Conservation (phyloP, 2,113 vertebrate species). For the Phycodurus eques region DNA sequence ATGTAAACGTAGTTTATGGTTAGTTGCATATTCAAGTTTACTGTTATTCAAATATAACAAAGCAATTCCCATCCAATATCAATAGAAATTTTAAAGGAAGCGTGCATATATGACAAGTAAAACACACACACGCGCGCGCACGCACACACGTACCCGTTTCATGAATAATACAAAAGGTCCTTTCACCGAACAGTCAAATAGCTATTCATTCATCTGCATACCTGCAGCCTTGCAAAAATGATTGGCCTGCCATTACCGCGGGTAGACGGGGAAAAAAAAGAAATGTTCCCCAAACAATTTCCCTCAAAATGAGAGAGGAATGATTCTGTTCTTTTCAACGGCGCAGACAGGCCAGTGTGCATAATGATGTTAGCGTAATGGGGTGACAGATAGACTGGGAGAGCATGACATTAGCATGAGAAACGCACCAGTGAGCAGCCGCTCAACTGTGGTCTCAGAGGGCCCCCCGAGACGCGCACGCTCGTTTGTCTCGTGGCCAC, state of each 20-base stretch:
- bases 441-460: slow-evolving; percentile 74
- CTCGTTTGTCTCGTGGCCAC: slow-evolving; percentile 59
- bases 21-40: not conserved
- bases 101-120: slow-evolving; percentile 6
- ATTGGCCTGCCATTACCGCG: slow-evolving; percentile 68
- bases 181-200: slow-evolving; percentile 72
- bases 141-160: slow-evolving; percentile 50
- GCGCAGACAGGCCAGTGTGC: slow-evolving; percentile 69
- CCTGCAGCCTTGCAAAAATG: slow-evolving; percentile 72
- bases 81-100: not conserved
- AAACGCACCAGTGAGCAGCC: slow-evolving; percentile 77
- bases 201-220: slow-evolving; percentile 77
- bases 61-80: not conserved
- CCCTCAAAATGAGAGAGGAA: slow-evolving; percentile 77
- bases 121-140: slow-evolving; percentile 22
- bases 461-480: slow-evolving; percentile 66
- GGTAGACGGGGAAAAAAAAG: slow-evolving; percentile 24
- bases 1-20: not conserved
- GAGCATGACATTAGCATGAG: slow-evolving; percentile 79
- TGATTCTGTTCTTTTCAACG: slow-evolving; percentile 75
- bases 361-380: slow-evolving; percentile 80
- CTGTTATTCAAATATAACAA: not conserved
- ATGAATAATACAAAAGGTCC: slow-evolving; percentile 76
- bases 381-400: slow-evolving; percentile 76
- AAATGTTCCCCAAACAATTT: slow-evolving; percentile 80